A percentile compares a stretch with the other conserved stretches of the same genome.
These are phyloP conservation scores for Girardinichthys multiradiatus DNA, from an alignment of 2,113 vertebrate genomes.

Conservation along the genomic window DNA sequence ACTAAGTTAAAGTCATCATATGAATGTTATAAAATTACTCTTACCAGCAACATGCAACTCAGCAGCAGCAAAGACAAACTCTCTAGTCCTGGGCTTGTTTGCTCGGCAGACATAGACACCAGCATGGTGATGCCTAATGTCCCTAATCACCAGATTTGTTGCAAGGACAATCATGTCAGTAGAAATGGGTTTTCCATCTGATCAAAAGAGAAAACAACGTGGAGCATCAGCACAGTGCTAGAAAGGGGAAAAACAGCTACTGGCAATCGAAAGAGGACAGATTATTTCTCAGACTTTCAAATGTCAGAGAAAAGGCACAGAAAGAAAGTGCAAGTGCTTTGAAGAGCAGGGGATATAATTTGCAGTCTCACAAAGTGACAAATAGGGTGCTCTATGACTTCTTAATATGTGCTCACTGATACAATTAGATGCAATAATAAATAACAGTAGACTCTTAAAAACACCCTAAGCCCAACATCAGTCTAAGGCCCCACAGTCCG, in stretches of 20 bases:
- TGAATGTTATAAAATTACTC: constrained; percentile 23
- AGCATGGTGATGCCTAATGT: constrained; percentile 87
- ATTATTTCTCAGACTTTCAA: constrained; percentile 33
- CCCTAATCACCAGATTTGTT: constrained; percentile 91
- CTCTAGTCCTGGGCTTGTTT: constrained; percentile 92
- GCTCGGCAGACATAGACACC: constrained; percentile 94
- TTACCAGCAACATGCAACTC: constrained; percentile 93
- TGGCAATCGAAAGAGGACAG: constrained; percentile 5
- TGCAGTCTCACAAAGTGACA: constrained; percentile 43
- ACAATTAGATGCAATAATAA: neutral
- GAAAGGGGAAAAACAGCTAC: constrained; percentile 5
- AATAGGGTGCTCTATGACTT: constrained; percentile 62
- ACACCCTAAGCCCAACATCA: neutral
- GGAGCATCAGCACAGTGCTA: constrained; percentile 11
- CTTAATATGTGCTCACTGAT: constrained; percentile 7
- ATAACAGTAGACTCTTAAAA: neutral
- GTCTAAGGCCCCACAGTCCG: neutral
- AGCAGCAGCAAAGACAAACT: constrained; percentile 88
- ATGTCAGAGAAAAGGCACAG: constrained; percentile 29
- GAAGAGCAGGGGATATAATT: constrained; percentile 6
- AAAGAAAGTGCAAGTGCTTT: neutral
- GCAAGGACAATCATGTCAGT: constrained; percentile 92
- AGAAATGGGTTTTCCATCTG: constrained; percentile 93
- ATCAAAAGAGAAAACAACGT: constrained; percentile 36
- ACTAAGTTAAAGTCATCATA: neutral